Evolutionary conservation across 2,797 vertebrate genomes (phyloP).

Genomic region (Danio tinwini): DNA sequence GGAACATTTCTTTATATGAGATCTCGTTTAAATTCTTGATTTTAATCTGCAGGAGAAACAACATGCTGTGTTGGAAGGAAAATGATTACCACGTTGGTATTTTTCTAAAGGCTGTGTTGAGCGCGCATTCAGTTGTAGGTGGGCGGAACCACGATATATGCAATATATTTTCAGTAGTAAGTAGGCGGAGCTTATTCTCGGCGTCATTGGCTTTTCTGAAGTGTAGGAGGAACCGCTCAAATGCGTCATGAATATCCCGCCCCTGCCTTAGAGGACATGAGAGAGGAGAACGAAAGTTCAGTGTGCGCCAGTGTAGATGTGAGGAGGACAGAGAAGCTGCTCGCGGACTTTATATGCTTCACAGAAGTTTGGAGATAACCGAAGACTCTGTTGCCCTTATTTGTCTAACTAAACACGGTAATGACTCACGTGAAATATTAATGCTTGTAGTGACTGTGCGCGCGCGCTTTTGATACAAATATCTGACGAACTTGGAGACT

Average conservation of each 20-base stretch:
- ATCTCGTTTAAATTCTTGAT: neutral
- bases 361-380: constrained; percentile 19
- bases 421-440: constrained; percentile 1
- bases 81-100: neutral
- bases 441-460: neutral
- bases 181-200: constrained; percentile 1
- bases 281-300: constrained; percentile 75
- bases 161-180: constrained; percentile 13
- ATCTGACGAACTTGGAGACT: constrained; percentile 23
- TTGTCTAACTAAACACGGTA: constrained; percentile 21
- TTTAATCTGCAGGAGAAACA: neutral
- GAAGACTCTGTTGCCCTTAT: constrained; percentile 13
- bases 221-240: constrained; percentile 31
- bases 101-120: neutral
- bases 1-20: neutral
- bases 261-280: constrained; percentile 60
- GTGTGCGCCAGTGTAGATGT: constrained; percentile 69
- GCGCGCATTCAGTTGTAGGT: neutral
- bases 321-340: constrained; percentile 30
- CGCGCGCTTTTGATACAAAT: constrained; percentile 12
- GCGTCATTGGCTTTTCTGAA: neutral
- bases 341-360: constrained; percentile 1
- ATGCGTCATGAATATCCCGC: constrained; percentile 63
- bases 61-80: neutral
- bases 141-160: constrained; percentile 12